Conservation (phyloP, 1,140 invertebrate species). For the Dendrolimus kikuchii region DNA sequence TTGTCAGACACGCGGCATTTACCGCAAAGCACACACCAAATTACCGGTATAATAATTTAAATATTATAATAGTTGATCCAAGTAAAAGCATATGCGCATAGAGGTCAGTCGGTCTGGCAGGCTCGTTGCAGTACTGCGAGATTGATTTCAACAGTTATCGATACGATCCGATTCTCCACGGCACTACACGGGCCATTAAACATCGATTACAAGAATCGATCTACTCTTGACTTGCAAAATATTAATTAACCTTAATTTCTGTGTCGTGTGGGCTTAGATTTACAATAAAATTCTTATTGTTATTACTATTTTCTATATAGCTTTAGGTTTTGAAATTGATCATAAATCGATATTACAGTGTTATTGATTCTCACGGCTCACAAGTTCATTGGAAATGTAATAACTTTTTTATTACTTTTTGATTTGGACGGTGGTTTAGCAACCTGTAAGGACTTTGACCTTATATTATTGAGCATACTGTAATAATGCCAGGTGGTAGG, state of each 20-base stretch:
- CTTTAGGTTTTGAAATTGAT: too few relatives aligned
- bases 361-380: background rate
- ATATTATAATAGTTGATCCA: background rate
- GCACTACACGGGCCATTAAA: background rate
- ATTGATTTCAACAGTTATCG: constrained; percentile 3
- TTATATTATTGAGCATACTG: too few relatives aligned
- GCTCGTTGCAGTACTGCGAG: constrained; percentile 4
- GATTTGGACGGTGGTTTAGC: too few relatives aligned
- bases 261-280: constrained; percentile 6
- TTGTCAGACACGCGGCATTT: background rate
- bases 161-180: constrained; percentile 8
- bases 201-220: background rate
- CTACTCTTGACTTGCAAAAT: constrained; percentile 4
- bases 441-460: too few relatives aligned
- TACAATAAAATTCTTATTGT: constrained; percentile 3
- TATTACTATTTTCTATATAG: too few relatives aligned
- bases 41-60: background rate
- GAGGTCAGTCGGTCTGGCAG: background rate
- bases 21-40: background rate
- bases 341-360: background rate
- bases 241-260: constrained; percentile 5
- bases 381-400: too few relatives aligned
- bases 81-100: background rate
- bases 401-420: too few relatives aligned
- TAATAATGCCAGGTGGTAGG: too few relatives aligned